Conservation (phyloP, 1,140 invertebrate genomes). For the Aradophagus sp. region DNA sequence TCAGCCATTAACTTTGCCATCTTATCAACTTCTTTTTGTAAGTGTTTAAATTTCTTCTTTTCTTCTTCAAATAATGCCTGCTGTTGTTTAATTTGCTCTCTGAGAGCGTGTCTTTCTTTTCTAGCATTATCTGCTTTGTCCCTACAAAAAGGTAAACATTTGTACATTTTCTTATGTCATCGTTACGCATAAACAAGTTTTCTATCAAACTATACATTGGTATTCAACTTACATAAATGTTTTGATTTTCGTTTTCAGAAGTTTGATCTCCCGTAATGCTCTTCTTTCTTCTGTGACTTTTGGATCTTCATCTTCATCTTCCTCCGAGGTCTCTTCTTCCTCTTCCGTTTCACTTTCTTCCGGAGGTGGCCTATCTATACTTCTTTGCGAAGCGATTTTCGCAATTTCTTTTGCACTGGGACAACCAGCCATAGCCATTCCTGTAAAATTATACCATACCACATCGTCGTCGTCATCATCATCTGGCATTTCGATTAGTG, state of each 20-base stretch:
- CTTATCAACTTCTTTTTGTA: slow-evolving; percentile 91
- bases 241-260: slow-evolving; percentile 84
- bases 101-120: slow-evolving; percentile 85
- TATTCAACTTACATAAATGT: slow-evolving; percentile 80
- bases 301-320: slow-evolving; percentile 80
- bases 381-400: slow-evolving; percentile 71
- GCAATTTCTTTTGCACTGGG: slow-evolving; percentile 73
- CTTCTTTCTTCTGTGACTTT: slow-evolving; percentile 73
- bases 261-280: slow-evolving; percentile 82
- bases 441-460: slow-evolving; percentile 71
- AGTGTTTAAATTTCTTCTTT: slow-evolving; percentile 83
- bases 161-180: too few relatives aligned
- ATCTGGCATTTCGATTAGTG: slow-evolving; percentile 65
- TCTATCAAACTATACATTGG: too few relatives aligned
- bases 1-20: slow-evolving; percentile 90
- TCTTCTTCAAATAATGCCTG: slow-evolving; percentile 83
- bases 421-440: slow-evolving; percentile 74
- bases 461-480: slow-evolving; percentile 62
- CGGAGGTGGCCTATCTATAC: slow-evolving; percentile 65
- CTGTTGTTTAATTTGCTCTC: slow-evolving; percentile 86
- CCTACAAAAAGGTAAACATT: slow-evolving; percentile 55
- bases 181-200: too few relatives aligned
- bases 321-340: slow-evolving; percentile 77
- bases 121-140: slow-evolving; percentile 85
- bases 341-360: slow-evolving; percentile 82